Percentiles rank a stretch among this genome's conserved stretches.
Conservation (phyloP, 2,113 vertebrate genomes). For the Scytalopus superciliaris region DNA sequence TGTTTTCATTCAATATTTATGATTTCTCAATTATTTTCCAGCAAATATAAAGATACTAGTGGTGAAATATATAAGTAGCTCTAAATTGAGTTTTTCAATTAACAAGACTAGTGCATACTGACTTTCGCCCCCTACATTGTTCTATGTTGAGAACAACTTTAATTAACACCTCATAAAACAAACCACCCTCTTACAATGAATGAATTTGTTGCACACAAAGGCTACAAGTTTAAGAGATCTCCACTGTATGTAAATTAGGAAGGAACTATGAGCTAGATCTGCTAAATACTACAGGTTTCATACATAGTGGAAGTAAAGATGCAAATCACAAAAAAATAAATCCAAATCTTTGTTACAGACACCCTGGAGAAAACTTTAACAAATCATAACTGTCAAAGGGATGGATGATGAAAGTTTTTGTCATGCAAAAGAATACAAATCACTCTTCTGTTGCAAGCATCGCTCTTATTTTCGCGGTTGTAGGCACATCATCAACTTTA, state of each 20-base stretch:
- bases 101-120: background rate
- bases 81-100: slow-evolving; percentile 42
- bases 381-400: slow-evolving; percentile 72
- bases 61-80: background rate
- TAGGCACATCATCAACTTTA: slow-evolving; percentile 76
- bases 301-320: slow-evolving; percentile 64
- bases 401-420: slow-evolving; percentile 67
- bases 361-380: slow-evolving; percentile 68
- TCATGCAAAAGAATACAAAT: slow-evolving; percentile 74
- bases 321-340: slow-evolving; percentile 71
- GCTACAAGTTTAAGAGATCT: slow-evolving; percentile 44
- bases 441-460: slow-evolving; percentile 22
- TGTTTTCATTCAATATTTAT: background rate
- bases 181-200: slow-evolving; percentile 37
- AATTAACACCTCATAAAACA: slow-evolving; percentile 65
- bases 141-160: background rate
- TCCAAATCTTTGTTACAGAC: slow-evolving; percentile 60
- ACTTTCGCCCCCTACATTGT: background rate
- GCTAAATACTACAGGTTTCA: slow-evolving; percentile 26
- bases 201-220: slow-evolving; percentile 45
- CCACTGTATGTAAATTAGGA: slow-evolving; percentile 29
- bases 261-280: background rate
- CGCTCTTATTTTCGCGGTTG: slow-evolving; percentile 57
- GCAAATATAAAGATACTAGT: background rate
- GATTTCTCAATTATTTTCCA: background rate